Percentiles rank a stretch among this genome's conserved stretches.
phyloP scores from a whole-genome alignment of 2,888 invertebrate genomes.

The Rhamphomyia laevipes region DNA sequence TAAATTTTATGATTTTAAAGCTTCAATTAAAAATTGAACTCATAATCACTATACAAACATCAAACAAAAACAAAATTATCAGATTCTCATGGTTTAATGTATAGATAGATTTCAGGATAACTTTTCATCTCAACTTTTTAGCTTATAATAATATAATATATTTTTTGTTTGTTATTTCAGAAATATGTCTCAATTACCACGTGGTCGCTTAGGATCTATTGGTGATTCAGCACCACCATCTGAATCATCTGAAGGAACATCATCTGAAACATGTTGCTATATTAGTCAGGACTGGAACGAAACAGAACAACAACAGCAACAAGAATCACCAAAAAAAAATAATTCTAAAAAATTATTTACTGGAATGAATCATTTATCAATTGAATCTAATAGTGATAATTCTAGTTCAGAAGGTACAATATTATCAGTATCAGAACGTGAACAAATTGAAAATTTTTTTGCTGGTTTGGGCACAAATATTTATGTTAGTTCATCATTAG shows the following conservation, averaged over 20 bases:
- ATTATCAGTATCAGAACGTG: slow-evolving; percentile 51
- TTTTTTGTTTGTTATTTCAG: no score
- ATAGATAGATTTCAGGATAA: no score
- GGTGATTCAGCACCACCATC: slow-evolving; percentile 45
- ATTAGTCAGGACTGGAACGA: slow-evolving; percentile 30
- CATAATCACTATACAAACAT: no score
- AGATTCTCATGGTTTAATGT: no score
- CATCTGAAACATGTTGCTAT: slow-evolving; percentile 31
- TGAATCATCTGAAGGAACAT: slow-evolving; percentile 45
- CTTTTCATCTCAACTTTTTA: no score
- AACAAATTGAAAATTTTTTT: slow-evolving; percentile 61
- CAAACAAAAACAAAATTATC: no score
- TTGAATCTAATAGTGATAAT: slow-evolving; percentile 26
- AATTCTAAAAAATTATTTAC: slow-evolving; percentile 19
- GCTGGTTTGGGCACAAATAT: slow-evolving; percentile 67
- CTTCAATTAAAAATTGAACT: no score
- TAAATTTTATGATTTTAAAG: no score
- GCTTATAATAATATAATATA: no score
- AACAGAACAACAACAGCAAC: slow-evolving; percentile 32
- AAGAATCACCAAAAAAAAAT: slow-evolving; percentile 18
- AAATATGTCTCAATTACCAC: slow-evolving; percentile 20
- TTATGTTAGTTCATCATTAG: slow-evolving; percentile 62
- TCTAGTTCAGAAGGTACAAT: slow-evolving; percentile 19
- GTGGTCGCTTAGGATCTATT: slow-evolving; percentile 46
- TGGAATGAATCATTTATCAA: slow-evolving; percentile 16